Conservation (phyloP, 1,140 invertebrate genomes). For the Brachionus plicatilis region DNA sequence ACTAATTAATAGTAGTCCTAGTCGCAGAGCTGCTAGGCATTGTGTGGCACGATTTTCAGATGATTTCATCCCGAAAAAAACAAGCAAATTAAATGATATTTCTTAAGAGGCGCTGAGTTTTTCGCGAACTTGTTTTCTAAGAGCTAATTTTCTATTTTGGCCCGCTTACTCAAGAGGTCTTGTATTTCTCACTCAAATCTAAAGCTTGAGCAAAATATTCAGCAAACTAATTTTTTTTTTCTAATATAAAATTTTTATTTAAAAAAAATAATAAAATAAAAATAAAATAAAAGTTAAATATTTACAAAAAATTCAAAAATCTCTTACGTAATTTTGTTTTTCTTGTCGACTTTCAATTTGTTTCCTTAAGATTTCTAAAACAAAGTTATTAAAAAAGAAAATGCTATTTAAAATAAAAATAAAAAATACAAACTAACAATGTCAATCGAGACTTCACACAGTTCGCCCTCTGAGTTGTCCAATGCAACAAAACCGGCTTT, state of each 20-base stretch:
- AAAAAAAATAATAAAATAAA: not conserved
- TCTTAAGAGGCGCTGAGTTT: not conserved
- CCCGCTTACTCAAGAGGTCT: not conserved
- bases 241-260: not conserved
- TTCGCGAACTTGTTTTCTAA: not conserved
- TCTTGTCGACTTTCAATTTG: not conserved
- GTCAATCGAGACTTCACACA: conserved; percentile 17
- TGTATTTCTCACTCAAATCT: not conserved
- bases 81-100: conserved; percentile 8
- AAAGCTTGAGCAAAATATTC: not conserved
- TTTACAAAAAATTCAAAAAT: not conserved
- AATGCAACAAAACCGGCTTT: conserved; percentile 16
- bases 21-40: not conserved
- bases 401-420: conserved; percentile 4
- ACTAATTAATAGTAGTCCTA: not conserved
- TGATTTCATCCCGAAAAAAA: not conserved
- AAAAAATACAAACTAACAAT: conserved; percentile 17
- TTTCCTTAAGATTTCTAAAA: not conserved
- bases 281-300: not conserved
- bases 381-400: not conserved
- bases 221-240: not conserved
- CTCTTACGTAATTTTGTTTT: not conserved
- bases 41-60: not conserved
- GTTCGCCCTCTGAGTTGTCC: not conserved
- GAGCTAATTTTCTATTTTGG: not conserved